A percentile compares a stretch with the other conserved stretches of the same genome.
These are phyloP conservation scores for Ips nitidus DNA, from an alignment of 1,140 invertebrate genomes.

Conservation along the genomic window DNA sequence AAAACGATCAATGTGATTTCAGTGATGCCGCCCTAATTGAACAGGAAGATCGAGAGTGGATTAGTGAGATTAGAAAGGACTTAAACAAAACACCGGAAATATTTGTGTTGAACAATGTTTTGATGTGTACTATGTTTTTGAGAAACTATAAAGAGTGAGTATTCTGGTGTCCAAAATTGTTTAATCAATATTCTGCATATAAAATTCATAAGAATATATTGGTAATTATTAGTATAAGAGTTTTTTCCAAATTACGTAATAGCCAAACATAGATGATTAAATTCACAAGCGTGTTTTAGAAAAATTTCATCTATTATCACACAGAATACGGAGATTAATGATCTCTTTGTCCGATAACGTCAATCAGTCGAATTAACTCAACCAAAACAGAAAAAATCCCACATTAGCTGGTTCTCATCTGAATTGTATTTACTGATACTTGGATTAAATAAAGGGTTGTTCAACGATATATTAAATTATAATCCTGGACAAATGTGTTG, in stretches of 20 bases:
- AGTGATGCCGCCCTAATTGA: conserved; percentile 22
- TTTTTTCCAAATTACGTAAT: background rate
- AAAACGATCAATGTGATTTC: background rate
- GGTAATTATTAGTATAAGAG: background rate
- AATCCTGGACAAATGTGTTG: too few species aligned
- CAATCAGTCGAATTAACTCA: too few species aligned
- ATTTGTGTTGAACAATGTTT: conserved; percentile 76
- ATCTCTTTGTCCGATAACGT: too few species aligned
- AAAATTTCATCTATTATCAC: too few species aligned
- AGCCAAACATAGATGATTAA: background rate
- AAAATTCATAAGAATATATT: background rate
- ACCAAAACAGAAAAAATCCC: too few species aligned
- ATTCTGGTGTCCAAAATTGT: background rate
- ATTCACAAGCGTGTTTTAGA: background rate
- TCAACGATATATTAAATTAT: too few species aligned
- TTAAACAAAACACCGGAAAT: conserved; percentile 63
- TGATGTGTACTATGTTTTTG: conserved; percentile 76
- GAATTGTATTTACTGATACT: too few species aligned
- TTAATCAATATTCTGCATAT: background rate
- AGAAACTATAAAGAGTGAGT: conserved; percentile 74
- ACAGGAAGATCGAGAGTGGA: conserved; percentile 54
- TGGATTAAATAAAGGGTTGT: too few species aligned
- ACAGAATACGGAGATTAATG: too few species aligned
- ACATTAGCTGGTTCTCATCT: too few species aligned
- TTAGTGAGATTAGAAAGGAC: conserved; percentile 59